Base-by-base conservation (phyloP, 2,888 invertebrate species). In the Ryuthela nishihirai region DNA sequence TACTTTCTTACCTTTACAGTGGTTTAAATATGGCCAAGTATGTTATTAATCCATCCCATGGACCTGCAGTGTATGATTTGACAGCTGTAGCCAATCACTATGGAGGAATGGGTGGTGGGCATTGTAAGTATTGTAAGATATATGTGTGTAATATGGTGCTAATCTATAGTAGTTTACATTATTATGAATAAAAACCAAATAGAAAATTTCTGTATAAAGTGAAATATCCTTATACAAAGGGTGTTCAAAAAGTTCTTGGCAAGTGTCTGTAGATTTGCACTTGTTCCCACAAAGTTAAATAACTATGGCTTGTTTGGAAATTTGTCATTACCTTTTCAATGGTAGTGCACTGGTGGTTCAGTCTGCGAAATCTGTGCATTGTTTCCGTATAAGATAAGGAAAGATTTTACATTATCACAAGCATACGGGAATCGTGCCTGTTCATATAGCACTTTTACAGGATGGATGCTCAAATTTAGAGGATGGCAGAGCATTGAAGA, bases 41-140 rank as follows among this genome's bases (percentile, higher is more conserved):
- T 67, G 69, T 80, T 32, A 73, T 78, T 41, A 75, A 77, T 65
- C 67, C 69, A 5, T 67, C 71, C 15, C 72, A 74, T 55, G 71
- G 70, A 7, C 68, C 70, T 18, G 70, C 72, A 26, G 59, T 71
- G 4, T 80, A 80, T 67, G 78, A 80, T 69, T 69, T 80, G 58
- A 75, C 79, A 26, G 78, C 76, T 20, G 79, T 80, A 7, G 75
- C 76, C 38, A 80, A 80, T 67, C 80, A 80, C 67, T 79, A 75
- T 69, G 80, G 80, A 36, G 77, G 77, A 20, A 67, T 77, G 63
- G 74, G 74, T 36, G 75, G 74, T 15, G 77, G 77, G 25, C 76
- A 76, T 60, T 76, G 73, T 75, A 68, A 71, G 70, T 67, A 21
- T 38, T 42, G n/a, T n/a, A n/a, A n/a, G n/a, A n/a, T n/a, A 25